A percentile compares a stretch with the other conserved stretches of the same genome.
phyloP scores from a whole-genome alignment of 2,888 invertebrate genomes.

The Panorpa germanica region DNA sequence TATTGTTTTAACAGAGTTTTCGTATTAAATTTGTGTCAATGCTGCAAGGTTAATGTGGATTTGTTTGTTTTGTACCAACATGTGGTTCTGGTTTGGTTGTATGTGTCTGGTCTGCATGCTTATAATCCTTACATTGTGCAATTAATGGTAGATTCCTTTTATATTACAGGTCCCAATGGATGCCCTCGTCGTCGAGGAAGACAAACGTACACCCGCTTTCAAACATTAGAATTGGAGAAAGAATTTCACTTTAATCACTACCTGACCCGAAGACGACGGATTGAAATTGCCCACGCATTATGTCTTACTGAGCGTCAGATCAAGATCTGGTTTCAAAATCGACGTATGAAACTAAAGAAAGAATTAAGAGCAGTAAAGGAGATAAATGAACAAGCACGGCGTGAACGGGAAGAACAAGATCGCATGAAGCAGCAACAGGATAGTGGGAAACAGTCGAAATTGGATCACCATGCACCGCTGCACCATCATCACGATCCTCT shows the following conservation, averaged over 20 bases:
- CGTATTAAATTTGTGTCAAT: too few species aligned
- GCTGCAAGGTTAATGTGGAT: too few species aligned
- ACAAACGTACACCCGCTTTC: conserved; percentile 96
- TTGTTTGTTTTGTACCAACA: too few species aligned
- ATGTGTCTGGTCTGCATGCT: too few species aligned
- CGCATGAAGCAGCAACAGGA: conserved; percentile 81
- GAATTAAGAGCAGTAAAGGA: conserved; percentile 87
- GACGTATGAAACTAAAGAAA: conserved; percentile 93
- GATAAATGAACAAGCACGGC: conserved; percentile 83
- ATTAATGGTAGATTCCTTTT: conserved; percentile 11
- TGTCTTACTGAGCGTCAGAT: conserved; percentile 93
- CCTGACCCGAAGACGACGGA: conserved; percentile 85
- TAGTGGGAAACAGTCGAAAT: conserved; percentile 57
- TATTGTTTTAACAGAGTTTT: too few species aligned
- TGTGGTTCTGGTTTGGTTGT: too few species aligned
- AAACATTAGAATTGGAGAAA: conserved; percentile 93
- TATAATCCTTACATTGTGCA: conserved; percentile 1
- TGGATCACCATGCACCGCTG: conserved; percentile 38
- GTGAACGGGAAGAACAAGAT: conserved; percentile 80
- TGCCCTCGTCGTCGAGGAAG: conserved; percentile 86
- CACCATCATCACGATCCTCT: too few species aligned
- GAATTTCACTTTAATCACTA: conserved; percentile 98
- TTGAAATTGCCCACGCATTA: conserved; percentile 92
- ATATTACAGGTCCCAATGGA: conserved; percentile 79
- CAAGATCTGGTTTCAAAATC: conserved; percentile 94